Conservation (phyloP, 2,888 invertebrate genomes). For the Lasioglossum vierecki region DNA sequence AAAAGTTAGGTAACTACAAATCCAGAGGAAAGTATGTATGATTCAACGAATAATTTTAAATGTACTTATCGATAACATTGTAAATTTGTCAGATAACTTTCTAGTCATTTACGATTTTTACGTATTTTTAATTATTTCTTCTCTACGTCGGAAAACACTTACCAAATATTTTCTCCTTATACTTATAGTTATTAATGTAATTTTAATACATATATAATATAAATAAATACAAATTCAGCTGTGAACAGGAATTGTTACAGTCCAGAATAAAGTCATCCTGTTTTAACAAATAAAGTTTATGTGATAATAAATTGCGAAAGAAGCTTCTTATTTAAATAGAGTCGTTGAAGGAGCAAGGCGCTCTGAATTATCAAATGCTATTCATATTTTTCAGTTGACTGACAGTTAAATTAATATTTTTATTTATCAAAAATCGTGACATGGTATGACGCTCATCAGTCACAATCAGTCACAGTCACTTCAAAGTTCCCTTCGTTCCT, state of each 20-base stretch:
- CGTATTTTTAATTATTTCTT: background rate
- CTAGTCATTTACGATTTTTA: background rate
- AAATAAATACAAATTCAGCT: background rate
- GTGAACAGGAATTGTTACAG: background rate
- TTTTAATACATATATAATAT: background rate
- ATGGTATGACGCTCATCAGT: too few species aligned
- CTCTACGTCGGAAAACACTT: background rate
- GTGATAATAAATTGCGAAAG: too few species aligned
- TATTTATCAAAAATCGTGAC: too few species aligned
- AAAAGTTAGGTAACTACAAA: conserved; percentile 86
- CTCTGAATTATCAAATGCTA: too few species aligned
- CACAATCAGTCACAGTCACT: too few species aligned
- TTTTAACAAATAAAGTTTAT: background rate
- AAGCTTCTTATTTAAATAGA: too few species aligned
- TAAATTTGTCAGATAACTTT: background rate
- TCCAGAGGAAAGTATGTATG: conserved; percentile 71
- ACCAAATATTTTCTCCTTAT: background rate
- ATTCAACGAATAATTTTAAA: conserved; percentile 29
- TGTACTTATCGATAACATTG: background rate
- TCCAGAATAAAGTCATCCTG: background rate
- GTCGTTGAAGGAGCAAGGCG: too few species aligned
- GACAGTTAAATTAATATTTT: too few species aligned
- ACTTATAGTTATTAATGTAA: background rate
- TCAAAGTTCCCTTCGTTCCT: too few species aligned
- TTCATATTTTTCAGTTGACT: too few species aligned